A percentile compares a stretch with the other conserved stretches of the same genome.
Conservation (phyloP, 2,888 invertebrate genomes). For the Volucella inanis region DNA sequence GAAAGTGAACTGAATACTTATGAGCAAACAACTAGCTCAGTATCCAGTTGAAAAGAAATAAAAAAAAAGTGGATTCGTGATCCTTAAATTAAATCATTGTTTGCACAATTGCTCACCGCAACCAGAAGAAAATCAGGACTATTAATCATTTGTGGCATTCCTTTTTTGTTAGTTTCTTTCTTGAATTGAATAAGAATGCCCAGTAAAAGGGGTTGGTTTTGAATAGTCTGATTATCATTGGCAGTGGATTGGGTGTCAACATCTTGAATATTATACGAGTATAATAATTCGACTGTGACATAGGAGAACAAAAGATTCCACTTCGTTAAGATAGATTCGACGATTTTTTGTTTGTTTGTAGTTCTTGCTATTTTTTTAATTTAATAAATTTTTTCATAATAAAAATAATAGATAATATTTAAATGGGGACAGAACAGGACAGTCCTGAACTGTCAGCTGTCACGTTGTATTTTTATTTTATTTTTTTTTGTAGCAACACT, state of each 20-base stretch:
- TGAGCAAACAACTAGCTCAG: constrained; percentile 64
- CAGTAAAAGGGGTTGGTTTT: constrained; percentile 64
- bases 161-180: constrained; percentile 50
- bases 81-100: constrained; percentile 74
- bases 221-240: constrained; percentile 62
- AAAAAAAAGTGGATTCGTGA: constrained; percentile 43
- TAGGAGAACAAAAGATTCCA: background rate
- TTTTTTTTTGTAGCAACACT: too few relatives aligned
- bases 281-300: constrained; percentile 27
- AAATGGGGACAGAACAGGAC: too few relatives aligned
- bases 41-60: constrained; percentile 27
- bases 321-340: too few relatives aligned
- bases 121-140: constrained; percentile 64
- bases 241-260: constrained; percentile 62
- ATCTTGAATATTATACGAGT: constrained; percentile 38
- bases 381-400: too few relatives aligned
- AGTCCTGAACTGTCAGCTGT: too few relatives aligned
- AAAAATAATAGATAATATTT: too few relatives aligned
- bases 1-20: constrained; percentile 74
- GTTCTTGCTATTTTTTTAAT: too few relatives aligned
- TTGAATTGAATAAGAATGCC: constrained; percentile 38
- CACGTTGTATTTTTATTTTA: too few relatives aligned
- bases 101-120: constrained; percentile 73
- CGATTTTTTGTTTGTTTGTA: too few relatives aligned
- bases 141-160: constrained; percentile 70